Base-by-base conservation (phyloP, 1,140 invertebrate species). In the Bathynomus jamesi region DNA sequence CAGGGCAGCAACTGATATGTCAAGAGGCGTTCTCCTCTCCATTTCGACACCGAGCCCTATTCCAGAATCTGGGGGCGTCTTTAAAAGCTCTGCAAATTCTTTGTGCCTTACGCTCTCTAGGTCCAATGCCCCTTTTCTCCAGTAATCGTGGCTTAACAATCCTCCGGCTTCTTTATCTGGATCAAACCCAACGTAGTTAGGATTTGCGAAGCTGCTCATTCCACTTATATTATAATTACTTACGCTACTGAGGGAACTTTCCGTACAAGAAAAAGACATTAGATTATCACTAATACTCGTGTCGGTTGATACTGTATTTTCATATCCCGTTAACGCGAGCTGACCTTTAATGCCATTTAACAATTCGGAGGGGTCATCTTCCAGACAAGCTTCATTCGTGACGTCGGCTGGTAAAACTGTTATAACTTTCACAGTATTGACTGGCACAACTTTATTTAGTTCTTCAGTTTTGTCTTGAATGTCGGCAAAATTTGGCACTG, bases 401-500 rank as follows among this genome's bases (percentile, higher is more conserved):
- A 65, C 65, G 13, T 74, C 72, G 3, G 69, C 72, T 28, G 72
- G 72, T 61, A 74, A 11, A 11, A 74, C 72, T 10, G 72, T 74
- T 17, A 74, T 70, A 17, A 74, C 68, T 27, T 74, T 74, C 8
- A 74, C 31, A 11, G 62, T 68, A 46, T 66, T 70, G 24, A 74
- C 60, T 8, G 69, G 65, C 72, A 74, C 66, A 53, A 53, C 13
- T 5, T 5, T 53, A 53, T 53, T 53, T 17, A 53, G 13, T 5
- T 53, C 40, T 21, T 53, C 40, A 3, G 40, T 53, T 53, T 5
- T 53, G 13, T 53, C 40, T 21, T 53, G 40, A 17, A 76, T 65
- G 2, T 76, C 75, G 1, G 61, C 75, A 68, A 90, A 90, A 81
- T 91, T 90, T 76, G 90, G 89, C 74, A 91, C 89, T 2, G 89